Conservation (phyloP, 1,140 invertebrate genomes). For the Uloborus diversus region DNA sequence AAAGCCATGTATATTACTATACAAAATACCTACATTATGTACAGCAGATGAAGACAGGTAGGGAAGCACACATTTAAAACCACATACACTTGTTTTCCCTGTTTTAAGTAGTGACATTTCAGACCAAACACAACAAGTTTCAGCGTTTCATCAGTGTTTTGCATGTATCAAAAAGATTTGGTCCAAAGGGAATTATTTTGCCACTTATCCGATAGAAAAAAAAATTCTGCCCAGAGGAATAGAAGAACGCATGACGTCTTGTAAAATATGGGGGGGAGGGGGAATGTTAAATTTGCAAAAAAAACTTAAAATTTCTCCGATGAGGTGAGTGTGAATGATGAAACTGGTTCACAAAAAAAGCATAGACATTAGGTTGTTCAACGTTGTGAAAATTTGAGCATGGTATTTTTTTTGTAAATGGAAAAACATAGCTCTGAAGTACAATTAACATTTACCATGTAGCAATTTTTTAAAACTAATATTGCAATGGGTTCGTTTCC, state of each 20-base stretch:
- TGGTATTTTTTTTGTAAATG: too few species aligned
- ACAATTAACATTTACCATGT: too few species aligned
- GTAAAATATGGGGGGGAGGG: too few species aligned
- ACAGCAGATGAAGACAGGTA: conserved; percentile 30
- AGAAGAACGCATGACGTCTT: not conserved
- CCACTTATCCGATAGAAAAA: conserved; percentile 44
- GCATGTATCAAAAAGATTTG: conserved; percentile 26
- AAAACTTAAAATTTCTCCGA: too few species aligned
- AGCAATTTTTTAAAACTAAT: too few species aligned
- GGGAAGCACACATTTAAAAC: conserved; percentile 44
- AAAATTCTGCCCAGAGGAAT: not conserved
- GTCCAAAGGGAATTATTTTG: conserved; percentile 36
- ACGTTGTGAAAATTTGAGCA: too few species aligned
- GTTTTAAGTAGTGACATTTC: conserved; percentile 1
- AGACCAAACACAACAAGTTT: conserved; percentile 24
- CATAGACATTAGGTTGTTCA: too few species aligned
- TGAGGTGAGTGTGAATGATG: too few species aligned
- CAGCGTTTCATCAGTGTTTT: conserved; percentile 4
- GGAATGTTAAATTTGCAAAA: too few species aligned
- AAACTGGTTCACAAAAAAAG: too few species aligned
- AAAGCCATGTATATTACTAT: conserved; percentile 41
- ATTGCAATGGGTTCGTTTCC: too few species aligned
- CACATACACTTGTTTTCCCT: conserved; percentile 3
- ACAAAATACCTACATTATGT: conserved; percentile 48
- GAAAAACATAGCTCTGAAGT: too few species aligned